Percentiles rank a stretch among this genome's conserved stretches.
Evolutionary conservation across 2,797 vertebrate species (phyloP).

Genomic region (Gadopsis marmoratus): DNA sequence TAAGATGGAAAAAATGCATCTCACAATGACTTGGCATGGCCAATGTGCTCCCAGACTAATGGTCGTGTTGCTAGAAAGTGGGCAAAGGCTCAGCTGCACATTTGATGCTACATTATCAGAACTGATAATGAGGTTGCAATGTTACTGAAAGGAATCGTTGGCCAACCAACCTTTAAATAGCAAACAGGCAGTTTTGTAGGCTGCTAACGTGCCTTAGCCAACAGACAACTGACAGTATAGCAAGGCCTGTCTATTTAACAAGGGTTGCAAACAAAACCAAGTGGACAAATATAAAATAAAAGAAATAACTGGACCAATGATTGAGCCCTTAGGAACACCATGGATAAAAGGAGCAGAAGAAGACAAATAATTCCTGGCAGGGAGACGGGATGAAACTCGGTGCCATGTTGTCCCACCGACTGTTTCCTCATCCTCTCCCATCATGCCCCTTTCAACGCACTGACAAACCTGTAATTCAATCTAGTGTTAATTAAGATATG

Average conservation of each 20-base stretch:
- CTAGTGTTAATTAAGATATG: background rate
- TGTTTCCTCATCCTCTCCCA: background rate
- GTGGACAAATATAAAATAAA: no score
- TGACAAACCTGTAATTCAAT: background rate
- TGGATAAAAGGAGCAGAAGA: background rate
- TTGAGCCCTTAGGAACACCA: background rate
- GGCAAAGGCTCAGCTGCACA: slow-evolving; percentile 1
- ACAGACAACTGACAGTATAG: background rate
- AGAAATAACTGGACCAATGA: background rate
- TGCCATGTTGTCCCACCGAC: background rate
- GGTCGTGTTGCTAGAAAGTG: slow-evolving; percentile 11
- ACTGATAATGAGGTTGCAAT: background rate
- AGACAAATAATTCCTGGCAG: background rate
- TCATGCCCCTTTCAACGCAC: background rate
- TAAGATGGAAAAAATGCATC: slow-evolving; percentile 5
- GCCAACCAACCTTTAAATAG: background rate
- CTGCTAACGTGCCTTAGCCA: background rate
- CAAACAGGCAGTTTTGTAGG: background rate
- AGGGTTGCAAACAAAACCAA: background rate
- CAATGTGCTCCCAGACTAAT: slow-evolving; percentile 26
- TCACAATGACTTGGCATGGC: slow-evolving; percentile 15
- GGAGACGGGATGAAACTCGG: background rate
- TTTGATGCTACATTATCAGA: slow-evolving; percentile 12
- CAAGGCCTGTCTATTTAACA: background rate
- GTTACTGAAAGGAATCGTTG: slow-evolving; percentile 17